Conservation (phyloP, 2,797 vertebrate species). For the Chelmon rostratus region DNA sequence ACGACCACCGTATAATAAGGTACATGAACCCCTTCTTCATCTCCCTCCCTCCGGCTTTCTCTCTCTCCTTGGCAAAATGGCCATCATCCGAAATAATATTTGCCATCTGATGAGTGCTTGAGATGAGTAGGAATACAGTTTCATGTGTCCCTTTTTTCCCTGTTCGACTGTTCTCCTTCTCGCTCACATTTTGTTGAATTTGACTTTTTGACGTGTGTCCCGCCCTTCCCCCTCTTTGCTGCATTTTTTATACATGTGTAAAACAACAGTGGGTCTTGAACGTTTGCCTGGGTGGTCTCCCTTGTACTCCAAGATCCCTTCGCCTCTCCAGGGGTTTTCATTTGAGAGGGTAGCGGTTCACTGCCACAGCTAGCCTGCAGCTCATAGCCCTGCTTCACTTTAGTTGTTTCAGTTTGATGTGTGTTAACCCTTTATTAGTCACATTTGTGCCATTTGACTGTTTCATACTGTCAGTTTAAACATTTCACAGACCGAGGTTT, state of each 20-base stretch:
- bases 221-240: conserved; percentile 45
- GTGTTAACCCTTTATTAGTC: conserved; percentile 50
- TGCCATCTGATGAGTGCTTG: conserved; percentile 83
- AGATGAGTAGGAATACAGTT: conserved; percentile 79
- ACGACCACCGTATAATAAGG: conserved; percentile 83
- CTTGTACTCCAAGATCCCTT: conserved; percentile 57
- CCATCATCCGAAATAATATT: conserved; percentile 83
- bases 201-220: conserved; percentile 75
- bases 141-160: conserved; percentile 54
- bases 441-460: not conserved
- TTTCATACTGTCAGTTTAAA: not conserved
- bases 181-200: conserved; percentile 64
- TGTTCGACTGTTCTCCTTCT: conserved; percentile 43
- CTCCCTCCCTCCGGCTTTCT: conserved; percentile 52
- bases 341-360: conserved; percentile 69
- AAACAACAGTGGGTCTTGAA: conserved; percentile 71
- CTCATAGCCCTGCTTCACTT: conserved; percentile 36
- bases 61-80: conserved; percentile 68
- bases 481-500: not conserved
- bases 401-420: conserved; percentile 34
- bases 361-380: conserved; percentile 54
- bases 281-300: conserved; percentile 82
- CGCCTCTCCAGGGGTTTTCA: conserved; percentile 63
- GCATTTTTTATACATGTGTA: conserved; percentile 66
- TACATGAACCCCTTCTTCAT: conserved; percentile 73